Percentiles rank a stretch among this genome's conserved stretches.
phyloP scores from a whole-genome alignment of 1,140 invertebrate species.

The Tetragnatha versicolor region DNA sequence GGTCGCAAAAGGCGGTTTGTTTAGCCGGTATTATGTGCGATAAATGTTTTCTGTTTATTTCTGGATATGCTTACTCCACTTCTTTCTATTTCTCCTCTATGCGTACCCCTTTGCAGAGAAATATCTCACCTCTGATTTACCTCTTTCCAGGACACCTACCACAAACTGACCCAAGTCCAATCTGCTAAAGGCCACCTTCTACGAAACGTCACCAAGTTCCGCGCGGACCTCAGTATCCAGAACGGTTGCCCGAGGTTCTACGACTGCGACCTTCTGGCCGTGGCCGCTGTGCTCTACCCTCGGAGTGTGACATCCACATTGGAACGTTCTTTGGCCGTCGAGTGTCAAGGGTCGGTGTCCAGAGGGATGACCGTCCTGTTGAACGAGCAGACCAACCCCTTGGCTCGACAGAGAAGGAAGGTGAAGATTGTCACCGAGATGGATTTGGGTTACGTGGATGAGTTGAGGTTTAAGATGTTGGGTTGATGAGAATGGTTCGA shows the following conservation, averaged over 20 bases:
- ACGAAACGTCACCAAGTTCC: neutral
- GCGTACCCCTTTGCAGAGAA: no score
- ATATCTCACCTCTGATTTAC: neutral
- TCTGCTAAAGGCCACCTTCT: neutral
- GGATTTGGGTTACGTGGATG: neutral
- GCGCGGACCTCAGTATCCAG: no score
- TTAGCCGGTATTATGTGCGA: no score
- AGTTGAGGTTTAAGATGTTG: slow-evolving; percentile 16
- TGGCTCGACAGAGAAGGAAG: neutral
- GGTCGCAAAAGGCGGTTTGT: no score
- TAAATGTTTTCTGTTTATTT: no score
- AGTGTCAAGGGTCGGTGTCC: neutral
- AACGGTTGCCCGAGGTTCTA: neutral
- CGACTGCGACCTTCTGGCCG: slow-evolving; percentile 31
- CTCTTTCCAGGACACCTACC: neutral
- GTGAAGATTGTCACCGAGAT: slow-evolving; percentile 22
- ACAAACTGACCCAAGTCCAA: neutral
- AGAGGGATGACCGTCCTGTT: neutral
- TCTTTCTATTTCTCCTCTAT: no score
- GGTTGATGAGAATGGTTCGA: no score
- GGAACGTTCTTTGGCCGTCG: neutral
- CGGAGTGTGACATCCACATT: neutral
- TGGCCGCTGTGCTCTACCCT: slow-evolving; percentile 23
- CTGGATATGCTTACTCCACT: no score
- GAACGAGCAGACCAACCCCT: neutral